A percentile compares a stretch with the other conserved stretches of the same genome.
phyloP scores from a whole-genome alignment of 2,113 vertebrate species.

The Raphicerus campestris region DNA sequence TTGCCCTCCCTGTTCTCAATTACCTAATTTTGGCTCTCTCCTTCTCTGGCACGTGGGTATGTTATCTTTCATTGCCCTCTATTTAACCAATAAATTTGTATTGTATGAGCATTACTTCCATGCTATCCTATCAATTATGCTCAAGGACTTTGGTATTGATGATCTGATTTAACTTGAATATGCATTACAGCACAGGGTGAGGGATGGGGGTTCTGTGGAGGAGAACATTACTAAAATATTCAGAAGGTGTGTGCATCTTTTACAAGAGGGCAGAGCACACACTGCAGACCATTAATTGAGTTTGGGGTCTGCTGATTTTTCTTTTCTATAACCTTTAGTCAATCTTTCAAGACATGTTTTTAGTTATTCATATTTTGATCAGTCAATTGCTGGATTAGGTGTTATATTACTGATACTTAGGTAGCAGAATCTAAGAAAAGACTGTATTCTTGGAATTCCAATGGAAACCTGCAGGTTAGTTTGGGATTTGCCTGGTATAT shows the following conservation, averaged over 20 bases:
- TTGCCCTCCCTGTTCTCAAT: neutral
- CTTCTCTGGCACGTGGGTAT: neutral
- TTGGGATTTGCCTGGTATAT: neutral
- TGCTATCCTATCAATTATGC: neutral
- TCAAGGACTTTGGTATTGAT: slow-evolving; percentile 15
- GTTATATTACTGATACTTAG: neutral
- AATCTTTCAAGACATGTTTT: neutral
- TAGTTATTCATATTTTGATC: neutral
- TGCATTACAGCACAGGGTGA: neutral
- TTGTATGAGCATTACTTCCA: neutral
- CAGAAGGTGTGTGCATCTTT: neutral
- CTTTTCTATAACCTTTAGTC: neutral
- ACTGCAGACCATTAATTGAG: neutral
- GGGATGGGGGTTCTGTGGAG: neutral
- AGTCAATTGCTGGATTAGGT: neutral
- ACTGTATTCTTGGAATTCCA: neutral
- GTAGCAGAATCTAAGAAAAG: neutral
- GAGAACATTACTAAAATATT: neutral
- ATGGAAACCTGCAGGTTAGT: neutral
- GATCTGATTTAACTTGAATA: slow-evolving; percentile 32
- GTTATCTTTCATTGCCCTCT: neutral
- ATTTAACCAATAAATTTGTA: neutral
- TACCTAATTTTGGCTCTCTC: neutral
- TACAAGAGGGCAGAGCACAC: neutral
- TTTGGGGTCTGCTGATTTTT: neutral